A percentile compares a stretch with the other conserved stretches of the same genome.
Conservation (phyloP, 2,113 vertebrate genomes). For the Alethe diademata region DNA sequence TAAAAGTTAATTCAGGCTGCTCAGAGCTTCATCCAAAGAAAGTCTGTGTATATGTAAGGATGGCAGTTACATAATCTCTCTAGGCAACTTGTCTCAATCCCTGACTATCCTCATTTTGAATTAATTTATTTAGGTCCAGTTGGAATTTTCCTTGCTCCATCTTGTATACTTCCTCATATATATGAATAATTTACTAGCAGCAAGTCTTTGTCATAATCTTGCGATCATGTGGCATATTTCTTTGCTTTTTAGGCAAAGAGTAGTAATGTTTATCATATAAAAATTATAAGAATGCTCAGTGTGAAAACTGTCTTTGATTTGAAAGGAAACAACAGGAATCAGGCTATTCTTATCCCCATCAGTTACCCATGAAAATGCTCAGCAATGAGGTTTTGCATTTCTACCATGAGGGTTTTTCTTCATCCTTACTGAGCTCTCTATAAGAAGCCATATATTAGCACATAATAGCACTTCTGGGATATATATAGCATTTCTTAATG, state of each 20-base stretch:
- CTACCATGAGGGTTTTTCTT: not conserved
- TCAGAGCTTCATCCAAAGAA: not conserved
- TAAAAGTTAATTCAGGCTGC: not conserved
- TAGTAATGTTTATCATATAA: not conserved
- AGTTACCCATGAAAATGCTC: not conserved
- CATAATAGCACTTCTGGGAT: not conserved
- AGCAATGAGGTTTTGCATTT: not conserved
- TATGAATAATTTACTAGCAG: not conserved
- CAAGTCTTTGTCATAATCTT: not conserved
- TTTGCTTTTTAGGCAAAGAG: not conserved
- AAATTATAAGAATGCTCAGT: not conserved
- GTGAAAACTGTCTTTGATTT: not conserved
- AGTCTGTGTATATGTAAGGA: not conserved
- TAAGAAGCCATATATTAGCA: not conserved
- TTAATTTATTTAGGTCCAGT: not conserved
- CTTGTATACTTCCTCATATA: not conserved
- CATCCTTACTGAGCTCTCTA: not conserved
- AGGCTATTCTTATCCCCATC: not conserved
- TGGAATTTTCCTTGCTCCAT: not conserved
- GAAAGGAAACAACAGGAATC: not conserved
- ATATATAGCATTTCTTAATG: not conserved
- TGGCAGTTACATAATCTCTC: not conserved
- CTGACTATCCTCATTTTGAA: not conserved
- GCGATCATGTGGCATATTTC: not conserved
- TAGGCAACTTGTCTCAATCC: not conserved